Evolutionary conservation across 1,140 invertebrate species (phyloP).

Genomic region (Calephelis nemesis): DNA sequence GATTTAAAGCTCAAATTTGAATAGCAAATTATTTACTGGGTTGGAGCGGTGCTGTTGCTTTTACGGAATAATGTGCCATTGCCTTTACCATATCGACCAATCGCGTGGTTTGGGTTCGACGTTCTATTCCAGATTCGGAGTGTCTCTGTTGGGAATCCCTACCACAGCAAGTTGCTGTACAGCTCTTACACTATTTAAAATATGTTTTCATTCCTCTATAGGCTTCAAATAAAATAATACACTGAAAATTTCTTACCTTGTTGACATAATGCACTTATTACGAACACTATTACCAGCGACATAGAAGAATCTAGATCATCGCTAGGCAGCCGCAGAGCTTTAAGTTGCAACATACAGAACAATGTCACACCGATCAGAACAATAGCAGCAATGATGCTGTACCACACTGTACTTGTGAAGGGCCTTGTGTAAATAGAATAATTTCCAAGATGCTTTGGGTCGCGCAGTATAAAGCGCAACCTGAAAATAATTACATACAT

Average conservation of each 20-base stretch:
- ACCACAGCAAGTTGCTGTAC: no score
- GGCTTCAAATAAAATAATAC: background rate
- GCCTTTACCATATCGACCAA: no score
- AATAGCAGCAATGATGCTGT: conserved; percentile 61
- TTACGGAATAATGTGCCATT: no score
- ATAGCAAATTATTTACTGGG: no score
- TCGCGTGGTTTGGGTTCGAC: no score
- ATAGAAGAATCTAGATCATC: conserved; percentile 43
- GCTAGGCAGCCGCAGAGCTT: conserved; percentile 27
- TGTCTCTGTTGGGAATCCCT: no score
- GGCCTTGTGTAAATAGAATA: conserved; percentile 81
- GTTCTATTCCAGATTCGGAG: no score
- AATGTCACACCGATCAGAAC: conserved; percentile 32
- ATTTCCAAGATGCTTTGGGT: conserved; percentile 80
- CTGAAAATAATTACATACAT: conserved; percentile 50
- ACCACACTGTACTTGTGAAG: conserved; percentile 79
- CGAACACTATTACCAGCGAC: conserved; percentile 59
- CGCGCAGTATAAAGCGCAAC: conserved; percentile 82
- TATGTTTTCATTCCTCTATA: no score
- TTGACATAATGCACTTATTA: conserved; percentile 60
- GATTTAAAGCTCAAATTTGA: no score
- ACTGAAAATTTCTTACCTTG: conserved; percentile 70
- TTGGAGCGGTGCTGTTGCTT: no score
- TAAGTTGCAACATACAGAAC: conserved; percentile 46
- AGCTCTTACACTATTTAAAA: no score